Base-by-base conservation (phyloP, 2,113 vertebrate species). In the Riparia riparia region DNA sequence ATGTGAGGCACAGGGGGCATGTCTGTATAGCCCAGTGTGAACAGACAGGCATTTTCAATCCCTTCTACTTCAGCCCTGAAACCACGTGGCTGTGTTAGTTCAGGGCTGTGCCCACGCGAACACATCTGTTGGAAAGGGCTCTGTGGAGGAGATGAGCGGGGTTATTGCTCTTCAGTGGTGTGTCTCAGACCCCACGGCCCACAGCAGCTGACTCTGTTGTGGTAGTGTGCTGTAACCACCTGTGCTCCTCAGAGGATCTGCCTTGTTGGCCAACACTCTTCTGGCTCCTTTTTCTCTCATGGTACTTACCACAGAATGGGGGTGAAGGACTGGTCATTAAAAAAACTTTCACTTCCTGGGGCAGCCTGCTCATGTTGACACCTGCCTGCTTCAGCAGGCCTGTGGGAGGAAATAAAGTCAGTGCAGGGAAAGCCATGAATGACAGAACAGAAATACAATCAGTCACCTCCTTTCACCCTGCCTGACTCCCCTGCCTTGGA, bases 251-350 rank as follows among this genome's bases (percentile, higher is more conserved):
- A 34, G 29, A 70, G 21, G 25, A 80, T 42, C 50, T 45, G 26
- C 25, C 29, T 42, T 20, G 13, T 9, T 57, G 31, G 22, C 39
- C 51, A 77, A 5, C 12, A 13, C 6, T 10, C 37, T 64, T 78
- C 51, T 47, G 44, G 26, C 49, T 60, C 1, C 1, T 26, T 60
- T 98, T 91, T 93, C 82, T 97, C 97, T 89, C 3, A 60, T 78
- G 69, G 88, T 86, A 93, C 98, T 99, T 95, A 99, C 99, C 96
- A 78, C 99, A 99, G 89, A 98, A 99, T 0, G 99, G 99, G 19
- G 97, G 71, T 13, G 74, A 91, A 64, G 98, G 87, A 11, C 98
- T 96, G 4, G 99, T 99, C 82, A 98, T 88, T 72, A 99, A 97
- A 95, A 98, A 99, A 11, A 99, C 94, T 72, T 96, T 98, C 76